These are phyloP conservation scores for Lottia gigantea DNA, from an alignment of 2,888 invertebrate species.

Conservation along the genomic window DNA sequence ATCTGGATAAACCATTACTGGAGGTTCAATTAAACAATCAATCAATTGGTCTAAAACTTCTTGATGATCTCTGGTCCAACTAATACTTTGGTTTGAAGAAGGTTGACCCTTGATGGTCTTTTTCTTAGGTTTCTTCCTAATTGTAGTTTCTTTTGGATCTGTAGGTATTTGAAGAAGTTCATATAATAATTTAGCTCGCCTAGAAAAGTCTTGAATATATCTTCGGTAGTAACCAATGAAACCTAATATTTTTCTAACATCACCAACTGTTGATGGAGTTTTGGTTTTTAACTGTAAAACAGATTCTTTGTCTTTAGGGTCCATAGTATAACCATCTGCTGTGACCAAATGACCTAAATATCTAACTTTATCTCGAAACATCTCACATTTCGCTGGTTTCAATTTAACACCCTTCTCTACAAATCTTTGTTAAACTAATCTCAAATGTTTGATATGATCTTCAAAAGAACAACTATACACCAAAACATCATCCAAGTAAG, in stretches of 20 bases:
- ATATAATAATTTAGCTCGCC: constrained; percentile 22
- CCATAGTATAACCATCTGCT: constrained; percentile 26
- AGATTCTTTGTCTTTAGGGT: constrained; percentile 24
- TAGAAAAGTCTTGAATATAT: constrained; percentile 26
- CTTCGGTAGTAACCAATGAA: constrained; percentile 27
- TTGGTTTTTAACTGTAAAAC: constrained; percentile 23
- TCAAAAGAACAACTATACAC: constrained; percentile 22
- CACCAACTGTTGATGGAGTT: constrained; percentile 19
- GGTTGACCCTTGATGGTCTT: neutral
- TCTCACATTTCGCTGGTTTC: constrained; percentile 28
- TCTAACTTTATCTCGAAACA: constrained; percentile 29
- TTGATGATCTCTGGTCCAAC: constrained; percentile 21
- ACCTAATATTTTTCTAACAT: constrained; percentile 27
- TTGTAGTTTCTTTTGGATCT: neutral
- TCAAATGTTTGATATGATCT: constrained; percentile 17
- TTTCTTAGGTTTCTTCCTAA: too few species aligned
- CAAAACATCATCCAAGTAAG: constrained; percentile 30
- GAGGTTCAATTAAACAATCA: neutral
- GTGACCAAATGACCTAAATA: constrained; percentile 33
- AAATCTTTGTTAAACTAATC: constrained; percentile 17
- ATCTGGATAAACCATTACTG: constrained; percentile 15
- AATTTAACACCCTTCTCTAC: constrained; percentile 30
- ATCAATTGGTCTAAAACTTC: constrained; percentile 6
- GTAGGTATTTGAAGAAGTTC: constrained; percentile 11
- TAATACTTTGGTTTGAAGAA: neutral